A percentile compares a stretch with the other conserved stretches of the same genome.
Evolutionary conservation across 2,888 invertebrate genomes (phyloP).

Genomic region (Petrolisthes manimaculis): DNA sequence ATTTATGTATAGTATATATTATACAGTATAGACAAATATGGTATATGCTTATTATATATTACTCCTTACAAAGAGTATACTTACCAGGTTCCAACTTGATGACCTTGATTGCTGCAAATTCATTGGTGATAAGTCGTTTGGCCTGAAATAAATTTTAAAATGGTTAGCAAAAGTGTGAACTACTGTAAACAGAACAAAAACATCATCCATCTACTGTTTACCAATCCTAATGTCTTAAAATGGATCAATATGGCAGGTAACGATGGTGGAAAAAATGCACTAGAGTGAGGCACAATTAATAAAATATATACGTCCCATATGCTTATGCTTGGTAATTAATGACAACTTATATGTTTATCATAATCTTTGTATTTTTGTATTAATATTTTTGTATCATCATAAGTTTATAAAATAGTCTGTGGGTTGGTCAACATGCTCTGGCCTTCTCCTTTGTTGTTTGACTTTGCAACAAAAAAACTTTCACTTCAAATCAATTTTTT

Average conservation of each 20-base stretch:
- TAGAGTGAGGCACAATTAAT: too few species aligned
- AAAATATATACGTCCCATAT: too few species aligned
- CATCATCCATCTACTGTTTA: not conserved
- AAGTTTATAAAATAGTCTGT: too few species aligned
- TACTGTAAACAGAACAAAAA: not conserved
- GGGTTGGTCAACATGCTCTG: too few species aligned
- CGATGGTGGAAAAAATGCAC: not conserved
- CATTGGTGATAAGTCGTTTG: constrained; percentile 90
- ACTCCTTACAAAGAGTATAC: constrained; percentile 61
- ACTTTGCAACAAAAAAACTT: too few species aligned
- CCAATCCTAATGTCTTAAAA: not conserved
- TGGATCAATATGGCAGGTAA: not conserved
- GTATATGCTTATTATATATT: not conserved
- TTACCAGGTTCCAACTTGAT: constrained; percentile 96
- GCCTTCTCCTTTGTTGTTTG: too few species aligned
- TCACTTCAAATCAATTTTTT: too few species aligned
- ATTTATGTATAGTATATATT: too few species aligned
- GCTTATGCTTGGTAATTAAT: too few species aligned
- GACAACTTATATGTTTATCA: too few species aligned
- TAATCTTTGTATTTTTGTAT: too few species aligned
- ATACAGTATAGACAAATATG: not conserved
- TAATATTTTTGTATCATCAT: too few species aligned
- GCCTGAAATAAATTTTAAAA: constrained; percentile 77
- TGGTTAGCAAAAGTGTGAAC: not conserved
- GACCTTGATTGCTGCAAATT: constrained; percentile 98